Percentiles rank a stretch among this genome's conserved stretches.
These are phyloP conservation scores for Euthynnus affinis DNA, from an alignment of 2,797 vertebrate species.

Conservation along the genomic window DNA sequence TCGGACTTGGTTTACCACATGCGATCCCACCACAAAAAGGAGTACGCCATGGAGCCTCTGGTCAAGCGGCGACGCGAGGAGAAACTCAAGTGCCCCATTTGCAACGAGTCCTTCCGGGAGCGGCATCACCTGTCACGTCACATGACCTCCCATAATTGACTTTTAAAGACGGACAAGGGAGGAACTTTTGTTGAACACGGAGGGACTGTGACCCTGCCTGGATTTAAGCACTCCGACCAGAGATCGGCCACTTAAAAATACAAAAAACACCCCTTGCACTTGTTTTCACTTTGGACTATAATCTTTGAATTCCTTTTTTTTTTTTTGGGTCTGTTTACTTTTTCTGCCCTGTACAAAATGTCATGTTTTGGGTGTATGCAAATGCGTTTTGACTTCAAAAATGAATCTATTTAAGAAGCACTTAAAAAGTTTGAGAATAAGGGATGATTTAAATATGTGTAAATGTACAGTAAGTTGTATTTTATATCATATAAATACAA, in stretches of 20 bases:
- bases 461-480: conserved; percentile 94
- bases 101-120: conserved; percentile 98
- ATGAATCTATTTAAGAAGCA: conserved; percentile 97
- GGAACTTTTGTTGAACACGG: conserved; percentile 30
- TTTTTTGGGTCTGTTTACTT: conserved; percentile 54
- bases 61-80: conserved; percentile 96
- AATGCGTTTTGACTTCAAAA: conserved; percentile 90
- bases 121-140: conserved; percentile 97
- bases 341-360: conserved; percentile 83
- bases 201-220: conserved; percentile 49
- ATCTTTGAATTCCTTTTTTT: conserved; percentile 52
- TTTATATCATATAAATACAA: conserved; percentile 93
- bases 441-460: conserved; percentile 92
- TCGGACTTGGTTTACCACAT: conserved; percentile 99
- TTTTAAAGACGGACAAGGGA: conserved; percentile 27
- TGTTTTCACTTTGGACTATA: conserved; percentile 86
- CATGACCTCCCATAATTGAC: conserved; percentile 98
- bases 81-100: conserved; percentile 98
- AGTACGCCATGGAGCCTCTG: conserved; percentile 94
- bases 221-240: conserved; percentile 56
- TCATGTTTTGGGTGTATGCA: conserved; percentile 94
- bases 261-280: conserved; percentile 84
- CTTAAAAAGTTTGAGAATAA: conserved; percentile 90
- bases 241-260: conserved; percentile 43
- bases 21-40: conserved; percentile 98